Evolutionary conservation across 1,140 invertebrate species (phyloP).

Genomic region (Meloidogyne exigua): DNA sequence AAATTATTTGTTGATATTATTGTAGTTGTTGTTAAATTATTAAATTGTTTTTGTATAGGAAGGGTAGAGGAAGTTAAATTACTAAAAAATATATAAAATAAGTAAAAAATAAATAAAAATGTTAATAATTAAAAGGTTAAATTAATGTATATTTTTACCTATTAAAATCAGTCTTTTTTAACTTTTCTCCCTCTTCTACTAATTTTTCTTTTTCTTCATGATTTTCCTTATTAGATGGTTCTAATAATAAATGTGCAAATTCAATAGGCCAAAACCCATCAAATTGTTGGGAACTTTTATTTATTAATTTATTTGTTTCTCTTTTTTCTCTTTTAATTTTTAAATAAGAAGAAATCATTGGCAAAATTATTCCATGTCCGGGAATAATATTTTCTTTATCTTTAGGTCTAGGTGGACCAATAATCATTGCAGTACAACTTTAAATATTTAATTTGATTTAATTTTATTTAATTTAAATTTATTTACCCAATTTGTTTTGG

Average conservation of each 20-base stretch:
- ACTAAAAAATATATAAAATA: too few relatives aligned
- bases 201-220: not conserved
- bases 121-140: too few relatives aligned
- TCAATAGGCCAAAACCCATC: conserved; percentile 46
- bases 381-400: conserved; percentile 43
- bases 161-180: too few relatives aligned
- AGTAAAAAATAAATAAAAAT: too few relatives aligned
- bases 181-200: too few relatives aligned
- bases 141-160: too few relatives aligned
- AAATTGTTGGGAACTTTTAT: conserved; percentile 19
- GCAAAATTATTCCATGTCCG: conserved; percentile 48
- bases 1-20: too few relatives aligned
- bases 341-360: conserved; percentile 46
- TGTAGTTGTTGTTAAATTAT: too few relatives aligned
- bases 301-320: not conserved
- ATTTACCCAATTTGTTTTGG: conserved; percentile 36
- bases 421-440: conserved; percentile 55
- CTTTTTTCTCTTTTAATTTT: conserved; percentile 19
- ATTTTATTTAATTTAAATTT: not conserved
- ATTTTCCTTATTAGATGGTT: conserved; percentile 22
- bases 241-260: conserved; percentile 53
- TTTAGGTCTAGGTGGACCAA: conserved; percentile 48
- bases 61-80: too few relatives aligned
- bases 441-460: not conserved
- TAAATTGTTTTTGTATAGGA: too few relatives aligned